Evolutionary conservation across 1,140 invertebrate genomes (phyloP).

Genomic region (Cherax destructor): DNA sequence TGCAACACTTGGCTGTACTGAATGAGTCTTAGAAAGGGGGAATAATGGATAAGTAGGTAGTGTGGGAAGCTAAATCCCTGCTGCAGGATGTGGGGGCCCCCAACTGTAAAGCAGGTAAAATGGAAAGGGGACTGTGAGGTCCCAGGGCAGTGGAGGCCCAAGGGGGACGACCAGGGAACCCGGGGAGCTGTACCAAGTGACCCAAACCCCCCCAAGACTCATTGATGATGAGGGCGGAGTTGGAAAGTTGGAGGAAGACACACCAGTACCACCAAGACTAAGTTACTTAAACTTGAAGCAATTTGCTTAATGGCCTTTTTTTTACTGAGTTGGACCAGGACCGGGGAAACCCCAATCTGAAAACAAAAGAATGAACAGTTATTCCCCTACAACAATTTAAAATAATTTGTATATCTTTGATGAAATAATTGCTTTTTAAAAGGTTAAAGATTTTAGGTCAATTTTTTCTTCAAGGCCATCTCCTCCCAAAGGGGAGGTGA

Average conservation of each 20-base stretch:
- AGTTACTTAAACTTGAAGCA: constrained; percentile 83
- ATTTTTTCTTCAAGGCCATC: no score
- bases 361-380: constrained; percentile 15
- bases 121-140: constrained; percentile 73
- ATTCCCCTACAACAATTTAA: no score
- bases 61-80: constrained; percentile 80
- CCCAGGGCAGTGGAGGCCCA: constrained; percentile 77
- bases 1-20: constrained; percentile 58
- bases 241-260: constrained; percentile 56
- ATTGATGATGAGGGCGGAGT: constrained; percentile 81
- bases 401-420: no score
- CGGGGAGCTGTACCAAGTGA: constrained; percentile 84
- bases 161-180: constrained; percentile 86
- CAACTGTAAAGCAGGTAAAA: constrained; percentile 85
- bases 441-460: no score
- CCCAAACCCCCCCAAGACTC: constrained; percentile 81
- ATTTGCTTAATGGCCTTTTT: constrained; percentile 83
- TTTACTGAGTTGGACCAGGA: constrained; percentile 73
- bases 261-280: constrained; percentile 78
- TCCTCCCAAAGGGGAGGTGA: no score
- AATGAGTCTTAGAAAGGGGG: constrained; percentile 75
- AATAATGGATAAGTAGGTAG: constrained; percentile 79
- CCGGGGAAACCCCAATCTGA: constrained; percentile 66
- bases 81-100: constrained; percentile 77
- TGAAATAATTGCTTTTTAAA: no score